phyloP scores from a whole-genome alignment of 1,140 invertebrate species.

The Sitodiplosis mosellana region DNA sequence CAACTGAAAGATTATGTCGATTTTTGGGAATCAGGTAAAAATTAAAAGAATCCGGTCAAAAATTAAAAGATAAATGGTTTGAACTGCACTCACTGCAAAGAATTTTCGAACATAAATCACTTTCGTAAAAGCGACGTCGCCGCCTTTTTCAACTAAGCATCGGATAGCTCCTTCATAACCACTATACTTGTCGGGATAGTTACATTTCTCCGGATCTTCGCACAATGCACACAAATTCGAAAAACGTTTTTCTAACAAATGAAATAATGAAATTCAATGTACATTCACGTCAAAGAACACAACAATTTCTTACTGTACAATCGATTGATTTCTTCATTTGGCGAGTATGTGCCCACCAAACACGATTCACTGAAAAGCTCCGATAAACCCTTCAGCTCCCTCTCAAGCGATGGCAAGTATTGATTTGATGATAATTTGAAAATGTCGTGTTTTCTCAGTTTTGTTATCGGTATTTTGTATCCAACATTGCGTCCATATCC shows the following conservation, averaged over 20 bases:
- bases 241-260: constrained; percentile 43
- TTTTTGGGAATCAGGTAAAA: not conserved
- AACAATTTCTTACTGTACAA: constrained; percentile 36
- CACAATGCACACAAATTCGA: constrained; percentile 53
- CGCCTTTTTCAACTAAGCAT: constrained; percentile 58
- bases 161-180: constrained; percentile 68
- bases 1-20: not conserved
- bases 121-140: constrained; percentile 70
- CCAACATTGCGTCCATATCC: constrained; percentile 60
- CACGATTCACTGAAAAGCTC: constrained; percentile 56
- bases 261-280: constrained; percentile 3
- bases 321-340: constrained; percentile 44
- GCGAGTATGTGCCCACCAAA: constrained; percentile 59
- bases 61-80: no score
- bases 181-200: constrained; percentile 63
- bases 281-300: not conserved
- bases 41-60: not conserved
- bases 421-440: constrained; percentile 44
- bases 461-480: constrained; percentile 55
- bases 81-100: constrained; percentile 36
- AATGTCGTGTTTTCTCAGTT: constrained; percentile 46
- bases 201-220: constrained; percentile 48
- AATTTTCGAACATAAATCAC: constrained; percentile 58
- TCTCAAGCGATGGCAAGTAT: constrained; percentile 48
- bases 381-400: constrained; percentile 51